Conservation (phyloP, 2,113 vertebrate genomes). For the Cettia cetti region DNA sequence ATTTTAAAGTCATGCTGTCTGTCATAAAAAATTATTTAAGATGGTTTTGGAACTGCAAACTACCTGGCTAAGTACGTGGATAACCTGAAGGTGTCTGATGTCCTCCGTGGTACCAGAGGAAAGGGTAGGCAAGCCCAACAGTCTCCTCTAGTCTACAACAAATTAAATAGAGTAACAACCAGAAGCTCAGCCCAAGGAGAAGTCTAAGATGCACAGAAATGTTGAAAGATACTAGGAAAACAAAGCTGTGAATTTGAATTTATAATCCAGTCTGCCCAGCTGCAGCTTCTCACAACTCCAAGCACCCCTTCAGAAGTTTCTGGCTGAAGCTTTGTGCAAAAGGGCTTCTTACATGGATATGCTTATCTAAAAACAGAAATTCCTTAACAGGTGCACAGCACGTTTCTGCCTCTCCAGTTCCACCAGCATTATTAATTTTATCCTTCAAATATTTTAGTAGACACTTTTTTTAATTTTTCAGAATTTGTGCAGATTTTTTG, state of each 20-base stretch:
- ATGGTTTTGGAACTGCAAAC: neutral
- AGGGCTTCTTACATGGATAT: neutral
- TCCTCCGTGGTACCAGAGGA: neutral
- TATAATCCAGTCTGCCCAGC: neutral
- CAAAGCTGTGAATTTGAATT: neutral
- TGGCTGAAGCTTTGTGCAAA: neutral
- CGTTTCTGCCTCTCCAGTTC: neutral
- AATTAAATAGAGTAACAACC: neutral
- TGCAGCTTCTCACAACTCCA: neutral
- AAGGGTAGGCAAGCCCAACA: neutral
- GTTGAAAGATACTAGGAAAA: neutral
- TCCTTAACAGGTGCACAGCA: neutral
- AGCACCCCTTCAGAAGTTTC: neutral
- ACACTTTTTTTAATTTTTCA: neutral
- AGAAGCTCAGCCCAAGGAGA: neutral
- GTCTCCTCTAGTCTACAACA: neutral
- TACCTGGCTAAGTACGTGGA: fast-evolving
- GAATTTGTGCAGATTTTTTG: neutral
- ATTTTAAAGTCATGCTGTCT: neutral
- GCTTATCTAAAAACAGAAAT: neutral
- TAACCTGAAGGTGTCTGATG: neutral
- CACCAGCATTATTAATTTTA: neutral
- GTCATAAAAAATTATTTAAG: neutral
- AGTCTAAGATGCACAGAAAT: neutral
- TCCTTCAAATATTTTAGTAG: neutral